Percentiles rank a stretch among this genome's conserved stretches.
Conservation (phyloP, 2,113 vertebrate genomes). For the Apeltes quadracus region DNA sequence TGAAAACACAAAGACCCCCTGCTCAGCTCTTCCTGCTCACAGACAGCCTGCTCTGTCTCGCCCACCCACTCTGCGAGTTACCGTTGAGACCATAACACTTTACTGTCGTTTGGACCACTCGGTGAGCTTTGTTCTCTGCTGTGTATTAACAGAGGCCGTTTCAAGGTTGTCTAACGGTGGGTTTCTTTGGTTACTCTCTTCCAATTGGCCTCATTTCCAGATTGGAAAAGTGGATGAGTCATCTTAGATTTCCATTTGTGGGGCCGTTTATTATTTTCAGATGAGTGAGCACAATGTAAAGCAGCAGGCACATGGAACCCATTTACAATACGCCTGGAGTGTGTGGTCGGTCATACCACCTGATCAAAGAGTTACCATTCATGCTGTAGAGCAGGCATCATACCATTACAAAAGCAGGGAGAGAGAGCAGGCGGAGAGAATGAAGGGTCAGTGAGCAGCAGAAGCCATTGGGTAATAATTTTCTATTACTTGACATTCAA, state of each 20-base stretch:
- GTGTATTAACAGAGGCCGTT: constrained; percentile 53
- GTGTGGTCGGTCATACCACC: constrained; percentile 56
- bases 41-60: constrained; percentile 28
- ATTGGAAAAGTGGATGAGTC: constrained; percentile 68
- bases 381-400: constrained; percentile 43
- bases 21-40: constrained; percentile 24
- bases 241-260: constrained; percentile 58
- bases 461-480: constrained; percentile 64
- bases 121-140: constrained; percentile 40
- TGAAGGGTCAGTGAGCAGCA: constrained; percentile 18
- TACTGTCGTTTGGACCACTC: constrained; percentile 39
- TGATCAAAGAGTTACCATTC: constrained; percentile 72
- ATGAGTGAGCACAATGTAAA: constrained; percentile 48
- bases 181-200: constrained; percentile 43
- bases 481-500: constrained; percentile 73
- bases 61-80: constrained; percentile 68
- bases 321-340: constrained; percentile 65
- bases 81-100: constrained; percentile 49
- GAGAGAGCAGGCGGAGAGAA: constrained; percentile 19
- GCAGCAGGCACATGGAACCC: constrained; percentile 72
- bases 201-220: constrained; percentile 54
- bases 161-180: constrained; percentile 27
- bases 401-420: constrained; percentile 24
- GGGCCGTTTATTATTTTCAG: constrained; percentile 59
- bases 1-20: constrained; percentile 62